These are phyloP conservation scores for Helogale parvula DNA, from an alignment of 2,113 vertebrate genomes.

Conservation along the genomic window DNA sequence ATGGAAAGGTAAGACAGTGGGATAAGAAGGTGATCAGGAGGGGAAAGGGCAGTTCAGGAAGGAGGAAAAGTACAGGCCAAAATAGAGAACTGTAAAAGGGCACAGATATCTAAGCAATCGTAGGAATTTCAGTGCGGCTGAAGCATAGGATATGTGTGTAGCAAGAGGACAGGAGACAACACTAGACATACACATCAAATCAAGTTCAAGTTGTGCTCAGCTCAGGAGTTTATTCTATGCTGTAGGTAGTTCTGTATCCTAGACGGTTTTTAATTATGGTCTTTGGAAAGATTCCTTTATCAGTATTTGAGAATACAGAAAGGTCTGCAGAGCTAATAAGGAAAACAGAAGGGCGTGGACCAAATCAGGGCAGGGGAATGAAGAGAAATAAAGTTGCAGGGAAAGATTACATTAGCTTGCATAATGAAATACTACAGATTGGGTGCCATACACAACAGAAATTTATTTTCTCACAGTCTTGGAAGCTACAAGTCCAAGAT, in stretches of 20 bases:
- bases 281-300: conserved; percentile 15
- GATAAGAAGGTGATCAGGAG: neutral
- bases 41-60: neutral
- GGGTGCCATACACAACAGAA: neutral
- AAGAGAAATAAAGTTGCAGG: neutral
- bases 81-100: neutral
- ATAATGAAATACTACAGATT: neutral
- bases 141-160: neutral
- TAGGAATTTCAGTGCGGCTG: neutral
- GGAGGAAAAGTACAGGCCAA: neutral
- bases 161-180: neutral
- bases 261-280: neutral
- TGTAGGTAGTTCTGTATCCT: neutral
- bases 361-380: neutral
- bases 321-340: neutral
- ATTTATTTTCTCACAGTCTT: neutral
- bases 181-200: neutral
- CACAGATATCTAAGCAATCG: neutral
- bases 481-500: neutral
- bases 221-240: neutral
- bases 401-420: neutral
- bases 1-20: neutral
- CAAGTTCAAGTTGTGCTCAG: neutral
- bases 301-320: conserved; percentile 25
- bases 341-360: neutral